Conservation (phyloP, 2,888 invertebrate species). For the Caenorhabditis doughertyi region DNA sequence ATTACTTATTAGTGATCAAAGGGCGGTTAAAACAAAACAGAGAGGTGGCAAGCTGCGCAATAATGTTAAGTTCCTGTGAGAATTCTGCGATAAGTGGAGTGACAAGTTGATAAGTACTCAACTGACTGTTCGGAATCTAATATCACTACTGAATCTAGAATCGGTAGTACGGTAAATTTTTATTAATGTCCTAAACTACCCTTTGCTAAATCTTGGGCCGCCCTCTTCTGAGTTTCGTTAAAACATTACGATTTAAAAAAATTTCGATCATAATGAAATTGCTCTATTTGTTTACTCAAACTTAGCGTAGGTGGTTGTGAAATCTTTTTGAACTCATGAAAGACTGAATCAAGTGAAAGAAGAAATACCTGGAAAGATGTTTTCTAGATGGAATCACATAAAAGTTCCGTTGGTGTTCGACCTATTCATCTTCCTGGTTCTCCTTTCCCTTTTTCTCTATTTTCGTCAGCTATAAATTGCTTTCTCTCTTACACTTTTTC, state of each 20-base stretch:
- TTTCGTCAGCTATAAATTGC: constrained; percentile 22
- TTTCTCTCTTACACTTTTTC: constrained; percentile 19
- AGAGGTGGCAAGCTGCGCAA: constrained; percentile 3
- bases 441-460: constrained; percentile 1
- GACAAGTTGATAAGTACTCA: too few species aligned
- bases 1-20: constrained; percentile 50
- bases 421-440: constrained; percentile 22
- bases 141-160: too few species aligned
- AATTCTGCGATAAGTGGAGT: background rate
- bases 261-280: too few species aligned
- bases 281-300: too few species aligned
- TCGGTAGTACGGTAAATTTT: too few species aligned
- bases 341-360: constrained; percentile 10
- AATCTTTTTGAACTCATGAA: too few species aligned
- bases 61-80: background rate
- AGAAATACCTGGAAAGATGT: background rate
- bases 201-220: too few species aligned
- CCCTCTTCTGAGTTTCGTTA: too few species aligned
- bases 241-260: background rate
- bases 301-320: background rate
- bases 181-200: too few species aligned
- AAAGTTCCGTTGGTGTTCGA: constrained; percentile 35
- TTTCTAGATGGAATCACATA: background rate
- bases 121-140: too few species aligned
- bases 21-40: background rate